These are phyloP conservation scores for Chouioia cunea DNA, from an alignment of 2,888 invertebrate species.

Conservation along the genomic window DNA sequence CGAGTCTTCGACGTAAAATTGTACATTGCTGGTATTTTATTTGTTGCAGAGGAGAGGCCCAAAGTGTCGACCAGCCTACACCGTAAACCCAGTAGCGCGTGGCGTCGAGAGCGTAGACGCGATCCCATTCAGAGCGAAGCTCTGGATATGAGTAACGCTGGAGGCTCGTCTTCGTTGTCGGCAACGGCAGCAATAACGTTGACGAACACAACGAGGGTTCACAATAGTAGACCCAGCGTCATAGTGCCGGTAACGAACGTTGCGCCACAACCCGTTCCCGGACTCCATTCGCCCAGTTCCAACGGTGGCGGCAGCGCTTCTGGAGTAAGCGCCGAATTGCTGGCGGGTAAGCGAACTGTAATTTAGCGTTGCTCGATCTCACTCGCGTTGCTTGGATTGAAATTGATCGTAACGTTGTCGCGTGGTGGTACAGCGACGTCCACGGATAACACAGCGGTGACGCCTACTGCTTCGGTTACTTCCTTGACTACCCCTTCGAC, in stretches of 20 bases:
- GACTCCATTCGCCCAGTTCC: conserved; percentile 48
- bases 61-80: conserved; percentile 62
- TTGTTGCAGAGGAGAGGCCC: conserved; percentile 65
- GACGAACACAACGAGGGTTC: conserved; percentile 45
- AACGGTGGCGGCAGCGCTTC: background rate
- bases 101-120: conserved; percentile 66
- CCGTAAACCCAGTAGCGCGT: conserved; percentile 65
- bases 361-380: no score
- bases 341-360: conserved; percentile 36
- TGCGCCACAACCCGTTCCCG: conserved; percentile 56
- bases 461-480: conserved; percentile 62
- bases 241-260: conserved; percentile 60
- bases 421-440: conserved; percentile 61
- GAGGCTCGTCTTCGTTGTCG: no score
- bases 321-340: conserved; percentile 33
- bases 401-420: no score
- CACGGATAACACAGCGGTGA: conserved; percentile 63
- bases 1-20: no score
- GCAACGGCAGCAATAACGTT: no score
- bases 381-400: background rate
- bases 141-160: conserved; percentile 60
- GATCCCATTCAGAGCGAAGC: conserved; percentile 67
- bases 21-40: no score
- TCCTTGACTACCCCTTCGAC: conserved; percentile 61
- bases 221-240: conserved; percentile 64